Base-by-base conservation (phyloP, 2,797 vertebrate genomes). In the Esox masquinongy region DNA sequence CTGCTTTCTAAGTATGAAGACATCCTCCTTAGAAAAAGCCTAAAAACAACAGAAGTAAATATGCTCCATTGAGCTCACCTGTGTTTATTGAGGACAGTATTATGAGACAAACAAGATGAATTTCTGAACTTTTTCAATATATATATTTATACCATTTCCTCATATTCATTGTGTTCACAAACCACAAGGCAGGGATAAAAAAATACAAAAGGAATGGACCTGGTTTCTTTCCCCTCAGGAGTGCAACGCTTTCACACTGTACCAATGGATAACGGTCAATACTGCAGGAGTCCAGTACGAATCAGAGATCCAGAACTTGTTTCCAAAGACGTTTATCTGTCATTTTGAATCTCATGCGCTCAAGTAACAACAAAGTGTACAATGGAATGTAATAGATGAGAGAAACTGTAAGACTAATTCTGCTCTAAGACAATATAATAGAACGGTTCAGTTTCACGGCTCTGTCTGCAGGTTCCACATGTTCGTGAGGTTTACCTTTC, bases 21-120 rank as follows among this genome's bases (percentile, higher is more conserved):
- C 0, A 1, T 14, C 6, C 6, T 47, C 43, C 43, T 47, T 14
- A 47, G 9, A 14, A 47, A 47, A 47, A 47, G 12, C 43, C 3
- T 47, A 14, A 47, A 47, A 11, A 47, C 43, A 11, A 47, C 43
- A 17, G 3, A 66, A 66, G 26, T 14, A 15, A 64, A 17, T 22
- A 7, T 39, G 56, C 9, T 16, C 56, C n/a, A 24, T 75, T 85
- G 74, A 82, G 79, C 82, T 85, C 83, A 80, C 78, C 77, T 73
- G 84, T 73, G 80, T 88, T 88, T 86, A 88, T 88, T 86, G 79
- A 84, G 79, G 82, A 85, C 80, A 85, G 80, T 83, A 85, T 77
- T 77, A 80, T 83, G 78, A 80, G 80, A 83, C 81, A 70, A 80
- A 82, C 76, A 79, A 70, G 77, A 82, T 61, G 70, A 50, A 76